phyloP scores from a whole-genome alignment of 92 coral and sea anemone genomes.

The Chrysogorgia sp. region DNA sequence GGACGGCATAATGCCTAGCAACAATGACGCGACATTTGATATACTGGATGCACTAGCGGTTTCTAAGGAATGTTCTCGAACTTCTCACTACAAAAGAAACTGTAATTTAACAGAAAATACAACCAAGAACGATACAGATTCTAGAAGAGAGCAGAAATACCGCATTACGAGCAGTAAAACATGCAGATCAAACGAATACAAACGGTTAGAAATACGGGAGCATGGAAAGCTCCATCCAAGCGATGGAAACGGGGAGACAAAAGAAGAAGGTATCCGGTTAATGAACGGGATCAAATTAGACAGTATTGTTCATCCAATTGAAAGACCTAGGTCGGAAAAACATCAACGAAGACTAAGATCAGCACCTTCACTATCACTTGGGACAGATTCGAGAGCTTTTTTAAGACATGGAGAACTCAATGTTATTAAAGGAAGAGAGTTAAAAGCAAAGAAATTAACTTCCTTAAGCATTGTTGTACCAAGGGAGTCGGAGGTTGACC shows the following conservation, averaged over 20 bases:
- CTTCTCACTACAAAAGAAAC: constrained; percentile 18
- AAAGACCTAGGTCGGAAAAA: constrained; percentile 7
- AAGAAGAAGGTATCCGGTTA: not conserved
- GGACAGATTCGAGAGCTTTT: not conserved
- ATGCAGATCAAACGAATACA: not conserved
- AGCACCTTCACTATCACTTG: constrained; percentile 7
- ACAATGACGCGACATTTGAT: constrained; percentile 79
- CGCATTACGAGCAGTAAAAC: not conserved
- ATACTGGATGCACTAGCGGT: constrained; percentile 78
- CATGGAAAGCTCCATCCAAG: not conserved
- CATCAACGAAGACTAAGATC: constrained; percentile 11
- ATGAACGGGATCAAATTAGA: not conserved
- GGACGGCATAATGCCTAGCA: constrained; percentile 66
- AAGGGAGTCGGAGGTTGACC: not conserved
- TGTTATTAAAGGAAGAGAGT: not conserved
- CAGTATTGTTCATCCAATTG: not conserved
- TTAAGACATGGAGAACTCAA: constrained; percentile 1
- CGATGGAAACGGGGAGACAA: not conserved
- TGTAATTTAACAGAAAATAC: not conserved
- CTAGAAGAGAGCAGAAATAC: not conserved
- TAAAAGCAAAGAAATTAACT: constrained; percentile 2
- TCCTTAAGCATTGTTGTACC: constrained; percentile 26
- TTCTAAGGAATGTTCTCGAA: constrained; percentile 52
- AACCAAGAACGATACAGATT: not conserved
- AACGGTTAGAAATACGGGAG: not conserved